phyloP scores from a whole-genome alignment of 2,113 vertebrate species.

The Lepus americanus region DNA sequence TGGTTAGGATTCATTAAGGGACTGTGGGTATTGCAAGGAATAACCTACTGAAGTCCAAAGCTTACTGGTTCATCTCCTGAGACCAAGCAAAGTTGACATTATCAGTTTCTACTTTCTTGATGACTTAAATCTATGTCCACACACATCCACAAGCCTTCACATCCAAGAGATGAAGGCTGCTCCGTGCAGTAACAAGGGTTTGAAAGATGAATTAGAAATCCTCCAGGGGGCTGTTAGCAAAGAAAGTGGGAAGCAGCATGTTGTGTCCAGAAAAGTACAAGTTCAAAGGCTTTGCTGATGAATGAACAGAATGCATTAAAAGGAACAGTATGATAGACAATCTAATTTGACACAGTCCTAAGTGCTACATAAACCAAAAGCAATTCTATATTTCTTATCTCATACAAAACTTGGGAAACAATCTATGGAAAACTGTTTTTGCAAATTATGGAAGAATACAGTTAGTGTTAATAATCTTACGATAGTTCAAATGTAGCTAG shows the following conservation, averaged over 20 bases:
- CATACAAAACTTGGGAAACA: constrained; percentile 34
- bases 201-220: background rate
- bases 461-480: constrained; percentile 40
- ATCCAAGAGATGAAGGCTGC: background rate
- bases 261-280: background rate
- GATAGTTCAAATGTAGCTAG: constrained; percentile 40
- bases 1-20: background rate
- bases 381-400: background rate
- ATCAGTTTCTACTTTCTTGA: background rate
- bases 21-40: background rate
- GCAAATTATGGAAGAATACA: constrained; percentile 52
- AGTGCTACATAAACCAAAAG: background rate
- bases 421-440: constrained; percentile 18
- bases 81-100: background rate
- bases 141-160: no score
- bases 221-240: background rate
- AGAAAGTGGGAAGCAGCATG: background rate
- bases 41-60: background rate
- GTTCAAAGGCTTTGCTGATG: background rate
- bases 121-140: background rate
- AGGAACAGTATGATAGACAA: background rate
- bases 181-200: background rate
- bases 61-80: background rate
- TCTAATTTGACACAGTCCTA: no score
- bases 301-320: constrained; percentile 33